Evolutionary conservation across 2,888 invertebrate genomes (phyloP).

Genomic region (Diarsia brunnea): DNA sequence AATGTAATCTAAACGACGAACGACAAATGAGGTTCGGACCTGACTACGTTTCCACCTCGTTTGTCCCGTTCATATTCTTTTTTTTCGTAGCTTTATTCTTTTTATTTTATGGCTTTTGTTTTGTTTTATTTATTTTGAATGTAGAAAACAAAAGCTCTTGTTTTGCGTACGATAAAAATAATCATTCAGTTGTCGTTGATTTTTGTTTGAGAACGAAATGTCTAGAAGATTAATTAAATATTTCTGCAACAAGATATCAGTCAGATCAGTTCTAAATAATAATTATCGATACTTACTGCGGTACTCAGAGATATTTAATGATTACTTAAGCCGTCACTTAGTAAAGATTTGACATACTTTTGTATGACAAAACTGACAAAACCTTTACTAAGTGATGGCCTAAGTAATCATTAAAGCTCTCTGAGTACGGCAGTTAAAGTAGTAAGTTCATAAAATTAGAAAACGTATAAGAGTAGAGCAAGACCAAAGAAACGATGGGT

Average conservation of each 20-base stretch:
- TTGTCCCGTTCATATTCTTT: conserved; percentile 64
- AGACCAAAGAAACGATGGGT: no score
- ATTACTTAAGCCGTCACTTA: no score
- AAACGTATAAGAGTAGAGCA: no score
- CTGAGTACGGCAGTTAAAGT: no score
- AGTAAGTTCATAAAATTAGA: no score
- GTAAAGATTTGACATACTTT: no score
- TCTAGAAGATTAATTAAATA: background rate
- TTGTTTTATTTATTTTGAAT: conserved; percentile 16
- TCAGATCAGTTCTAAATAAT: background rate
- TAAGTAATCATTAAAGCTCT: no score
- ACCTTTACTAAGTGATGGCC: no score
- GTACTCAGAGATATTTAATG: no score
- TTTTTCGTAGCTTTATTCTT: conserved; percentile 72
- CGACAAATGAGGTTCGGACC: conserved; percentile 85
- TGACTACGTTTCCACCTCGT: conserved; percentile 79
- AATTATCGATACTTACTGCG: no score
- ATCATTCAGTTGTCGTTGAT: background rate
- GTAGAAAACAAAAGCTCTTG: background rate
- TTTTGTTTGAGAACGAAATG: background rate
- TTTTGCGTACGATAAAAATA: background rate
- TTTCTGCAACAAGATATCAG: no score
- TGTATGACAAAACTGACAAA: no score
- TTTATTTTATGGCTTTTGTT: conserved; percentile 16
- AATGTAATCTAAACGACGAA: conserved; percentile 84